Conservation (phyloP, 2,888 invertebrate genomes). For the Chelonus formosanus region DNA sequence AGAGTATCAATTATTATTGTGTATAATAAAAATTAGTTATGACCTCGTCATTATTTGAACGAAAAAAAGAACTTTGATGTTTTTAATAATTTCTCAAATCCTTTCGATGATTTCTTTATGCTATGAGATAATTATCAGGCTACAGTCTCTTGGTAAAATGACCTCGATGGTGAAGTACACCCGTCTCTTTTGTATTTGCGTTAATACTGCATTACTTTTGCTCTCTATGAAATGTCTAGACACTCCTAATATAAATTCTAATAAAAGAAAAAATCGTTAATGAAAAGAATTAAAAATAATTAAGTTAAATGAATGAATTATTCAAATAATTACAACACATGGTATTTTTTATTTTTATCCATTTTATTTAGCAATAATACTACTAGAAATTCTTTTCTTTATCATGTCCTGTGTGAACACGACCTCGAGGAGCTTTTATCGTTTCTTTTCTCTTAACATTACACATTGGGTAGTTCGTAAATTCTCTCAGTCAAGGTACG, state of each 20-base stretch:
- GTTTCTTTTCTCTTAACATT: neutral
- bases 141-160: neutral
- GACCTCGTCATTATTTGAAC: neutral
- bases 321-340: neutral
- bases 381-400: slow-evolving; percentile 13
- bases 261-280: too few species aligned
- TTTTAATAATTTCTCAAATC: neutral
- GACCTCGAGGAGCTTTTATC: slow-evolving; percentile 11
- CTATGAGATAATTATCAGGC: slow-evolving; percentile 1
- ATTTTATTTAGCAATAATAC: neutral
- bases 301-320: too few species aligned
- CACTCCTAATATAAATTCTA: too few species aligned
- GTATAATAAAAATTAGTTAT: neutral
- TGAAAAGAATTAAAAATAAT: too few species aligned
- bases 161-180: neutral
- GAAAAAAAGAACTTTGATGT: neutral
- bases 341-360: neutral
- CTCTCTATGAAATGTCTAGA: too few species aligned
- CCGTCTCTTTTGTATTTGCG: neutral
- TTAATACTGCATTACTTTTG: neutral
- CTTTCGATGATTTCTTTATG: neutral
- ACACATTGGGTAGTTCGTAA: slow-evolving; percentile 25
- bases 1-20: slow-evolving; percentile 3
- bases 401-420: neutral
- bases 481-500: slow-evolving; percentile 33